Evolutionary conservation across 2,888 invertebrate species (phyloP), one percentile per base, ranked within the genome.

Genomic region (Agrochola lychnidis): DNA sequence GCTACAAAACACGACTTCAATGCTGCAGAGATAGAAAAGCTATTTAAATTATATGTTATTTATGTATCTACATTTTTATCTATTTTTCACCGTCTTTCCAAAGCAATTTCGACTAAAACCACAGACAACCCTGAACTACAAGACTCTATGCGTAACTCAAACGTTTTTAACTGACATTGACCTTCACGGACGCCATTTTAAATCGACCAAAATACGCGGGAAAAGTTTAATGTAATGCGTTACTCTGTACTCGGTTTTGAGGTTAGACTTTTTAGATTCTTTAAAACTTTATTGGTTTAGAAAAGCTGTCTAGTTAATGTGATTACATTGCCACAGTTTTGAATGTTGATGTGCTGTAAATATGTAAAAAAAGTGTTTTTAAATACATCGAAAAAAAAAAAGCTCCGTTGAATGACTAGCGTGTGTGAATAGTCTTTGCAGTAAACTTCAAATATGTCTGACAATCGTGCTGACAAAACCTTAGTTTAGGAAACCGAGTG

Each of bases 111-210:
- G 5, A 4, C 40, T 63, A 48, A 66, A 63, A 68, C 45, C 57
- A 78, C 14, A 64, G 81, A 62, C 83, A 83, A 51, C 83, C 83
- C 84, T 83, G 71, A 42, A 69, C 69, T 14, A 84, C 66, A 57
- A 30, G 72, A 73, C 81, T 79, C 70, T 74, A 81, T 84, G 71
- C 84, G 81, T 83, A 84, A 83, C 72, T 83, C 77, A 70, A 84
- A 83, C 83, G 81, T 84, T 73, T 81, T 70, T 81, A 83, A 83
- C 74, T 88, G 91, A 87, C 91, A 92, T 91, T 92, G 92, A 92
- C 92, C 92, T 92, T 92, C 88, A 84, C 83, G 66, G 74, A 81
- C 76, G 88, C 90, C 90, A 90, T 92, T 88, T 91, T 91, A 85
- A 84, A 83, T 85, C 75, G 86, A 83, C 79, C 48, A 78, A 82